Percentiles rank a stretch among this genome's conserved stretches.
Evolutionary conservation across 1,140 invertebrate genomes (phyloP).

Genomic region (Lethocerus indicus): DNA sequence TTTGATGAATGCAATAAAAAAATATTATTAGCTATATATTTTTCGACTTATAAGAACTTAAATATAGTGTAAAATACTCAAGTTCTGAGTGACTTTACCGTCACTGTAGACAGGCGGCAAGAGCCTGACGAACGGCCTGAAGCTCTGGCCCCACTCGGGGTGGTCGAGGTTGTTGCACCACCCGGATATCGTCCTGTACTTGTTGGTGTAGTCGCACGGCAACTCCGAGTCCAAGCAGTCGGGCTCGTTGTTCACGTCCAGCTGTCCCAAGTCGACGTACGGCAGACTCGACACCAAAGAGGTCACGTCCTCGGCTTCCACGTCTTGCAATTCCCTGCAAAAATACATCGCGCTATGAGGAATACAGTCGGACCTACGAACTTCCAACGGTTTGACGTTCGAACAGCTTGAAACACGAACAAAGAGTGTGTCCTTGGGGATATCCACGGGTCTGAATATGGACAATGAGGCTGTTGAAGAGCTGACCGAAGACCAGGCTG

Average conservation of each 20-base stretch:
- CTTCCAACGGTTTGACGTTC: too few species aligned
- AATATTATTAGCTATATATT: too few species aligned
- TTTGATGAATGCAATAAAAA: too few species aligned
- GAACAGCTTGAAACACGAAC: too few species aligned
- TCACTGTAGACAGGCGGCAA: conserved; percentile 78
- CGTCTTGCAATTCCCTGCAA: conserved; percentile 25
- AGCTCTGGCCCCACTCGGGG: conserved; percentile 65
- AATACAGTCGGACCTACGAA: too few species aligned
- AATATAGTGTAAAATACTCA: too few species aligned
- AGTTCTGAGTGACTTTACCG: too few species aligned
- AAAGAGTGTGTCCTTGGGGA: too few species aligned
- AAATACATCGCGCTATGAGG: neutral
- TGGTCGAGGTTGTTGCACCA: conserved; percentile 84
- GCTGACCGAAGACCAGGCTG: too few species aligned
- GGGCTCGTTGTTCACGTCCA: conserved; percentile 21
- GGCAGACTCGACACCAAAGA: conserved; percentile 28
- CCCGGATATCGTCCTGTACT: conserved; percentile 68
- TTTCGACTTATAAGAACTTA: too few species aligned
- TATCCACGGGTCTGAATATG: too few species aligned
- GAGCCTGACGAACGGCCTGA: conserved; percentile 71
- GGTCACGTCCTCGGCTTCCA: conserved; percentile 22
- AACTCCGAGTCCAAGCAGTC: conserved; percentile 22
- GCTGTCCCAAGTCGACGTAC: conserved; percentile 25
- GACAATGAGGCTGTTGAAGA: too few species aligned
- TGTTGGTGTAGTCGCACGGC: conserved; percentile 60